Percentiles rank a stretch among this genome's conserved stretches.
Evolutionary conservation across 2,113 vertebrate genomes (phyloP).

Genomic region (Myxocyprinus asiaticus): DNA sequence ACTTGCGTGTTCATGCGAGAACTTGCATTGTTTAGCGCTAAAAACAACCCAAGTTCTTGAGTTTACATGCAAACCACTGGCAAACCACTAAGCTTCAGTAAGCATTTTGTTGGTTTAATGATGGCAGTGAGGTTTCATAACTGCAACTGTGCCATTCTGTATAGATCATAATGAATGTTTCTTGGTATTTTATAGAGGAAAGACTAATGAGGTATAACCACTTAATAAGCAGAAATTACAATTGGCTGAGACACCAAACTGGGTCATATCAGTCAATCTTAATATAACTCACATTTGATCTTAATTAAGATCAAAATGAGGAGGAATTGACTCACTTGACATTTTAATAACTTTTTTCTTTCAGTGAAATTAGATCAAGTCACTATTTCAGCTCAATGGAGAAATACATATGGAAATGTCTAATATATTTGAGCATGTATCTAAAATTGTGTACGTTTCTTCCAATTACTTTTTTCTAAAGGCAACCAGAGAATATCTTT

Average conservation of each 20-base stretch:
- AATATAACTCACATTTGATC: constrained; percentile 58
- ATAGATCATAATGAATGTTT: constrained; percentile 34
- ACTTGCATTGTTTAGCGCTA: too few relatives aligned
- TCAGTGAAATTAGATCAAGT: neutral
- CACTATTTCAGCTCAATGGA: neutral
- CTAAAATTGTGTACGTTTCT: neutral
- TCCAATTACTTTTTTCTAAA: too few relatives aligned
- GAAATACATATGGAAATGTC: neutral
- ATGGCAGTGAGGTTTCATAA: neutral
- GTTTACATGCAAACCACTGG: too few relatives aligned
- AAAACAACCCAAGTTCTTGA: too few relatives aligned
- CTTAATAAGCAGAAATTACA: constrained; percentile 76
- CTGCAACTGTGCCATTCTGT: neutral
- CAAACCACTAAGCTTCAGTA: too few relatives aligned
- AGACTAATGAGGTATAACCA: constrained; percentile 70
- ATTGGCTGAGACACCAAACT: constrained; percentile 73
- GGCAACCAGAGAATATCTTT: too few relatives aligned
- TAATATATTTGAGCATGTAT: neutral
- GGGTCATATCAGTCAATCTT: constrained; percentile 75
- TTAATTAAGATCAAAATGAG: constrained; percentile 22
- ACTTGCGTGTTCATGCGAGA: too few relatives aligned
- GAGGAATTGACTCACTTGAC: neutral
- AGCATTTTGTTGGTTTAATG: too few relatives aligned
- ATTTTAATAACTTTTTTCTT: neutral
- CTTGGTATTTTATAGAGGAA: constrained; percentile 64